Evolutionary conservation across 2,888 invertebrate species (phyloP), one percentile per base, ranked within the genome.

Genomic region (Leptarthrus brevirostris): DNA sequence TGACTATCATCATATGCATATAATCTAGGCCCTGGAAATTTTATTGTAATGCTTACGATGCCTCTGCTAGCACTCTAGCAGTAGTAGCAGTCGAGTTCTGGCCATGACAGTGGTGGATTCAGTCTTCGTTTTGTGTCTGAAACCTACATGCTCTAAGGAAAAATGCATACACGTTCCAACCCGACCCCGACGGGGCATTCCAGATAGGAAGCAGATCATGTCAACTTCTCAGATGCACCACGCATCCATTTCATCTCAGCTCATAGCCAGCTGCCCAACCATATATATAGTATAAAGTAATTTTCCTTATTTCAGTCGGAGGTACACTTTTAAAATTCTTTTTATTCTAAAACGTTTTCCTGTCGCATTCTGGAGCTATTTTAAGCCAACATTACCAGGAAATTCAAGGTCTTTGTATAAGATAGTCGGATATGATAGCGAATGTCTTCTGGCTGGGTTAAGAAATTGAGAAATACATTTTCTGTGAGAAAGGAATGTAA

Each of bases 21-120:
- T 40, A 40, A 22, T 34, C 36, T 36, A n/a, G 58, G 12, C 12
- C n/a, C 44, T 44, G 12, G 61, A 10, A 24, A 34, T 64, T 16
- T 64, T 24, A 64, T 64, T 64, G 64, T 44, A 44, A 64, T 44
- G 64, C 44, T 64, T 64, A 64, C 24, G 64, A 64, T 40, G n/a
- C 64, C 64, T n/a, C 24, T 22, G 18, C 44, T 12, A 40, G 61
- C n/a, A n/a, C n/a, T 34, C 61, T 64, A 12, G 40, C 40, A 2
- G 12, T 30, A 8, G 8, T 30, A 30, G 30, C n/a, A n/a, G n/a
- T n/a, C n/a, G n/a, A n/a, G 30, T 8, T 12, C 40, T 40, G 64
- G 47, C 47, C 44, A 22, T 64, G 64, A 64, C 47, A 64, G 44
- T 64, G 64, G 64, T 24, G 36, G 58, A 64, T 64, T 64, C 22